These are phyloP conservation scores for Ptyas mucosa DNA, from an alignment of 2,113 vertebrate species.

Conservation along the genomic window DNA sequence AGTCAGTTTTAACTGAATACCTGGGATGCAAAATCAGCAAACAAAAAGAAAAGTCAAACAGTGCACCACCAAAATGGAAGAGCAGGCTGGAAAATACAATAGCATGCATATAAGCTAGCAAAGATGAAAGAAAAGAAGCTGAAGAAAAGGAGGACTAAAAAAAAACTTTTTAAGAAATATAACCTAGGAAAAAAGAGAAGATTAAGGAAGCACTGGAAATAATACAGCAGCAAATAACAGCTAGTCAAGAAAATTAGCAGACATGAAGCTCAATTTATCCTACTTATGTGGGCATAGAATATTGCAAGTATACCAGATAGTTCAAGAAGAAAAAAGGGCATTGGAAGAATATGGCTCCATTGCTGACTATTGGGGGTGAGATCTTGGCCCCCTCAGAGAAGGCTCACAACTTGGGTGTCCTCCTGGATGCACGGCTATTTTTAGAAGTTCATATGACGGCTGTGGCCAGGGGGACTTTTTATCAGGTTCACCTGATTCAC, in stretches of 20 bases:
- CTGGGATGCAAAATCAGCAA: not conserved
- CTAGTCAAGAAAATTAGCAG: not conserved
- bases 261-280: not conserved
- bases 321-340: not conserved
- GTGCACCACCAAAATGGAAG: not conserved
- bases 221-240: not conserved
- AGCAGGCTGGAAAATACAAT: not conserved
- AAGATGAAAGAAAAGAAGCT: not conserved
- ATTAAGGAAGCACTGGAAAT: not conserved
- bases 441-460: no score
- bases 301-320: not conserved
- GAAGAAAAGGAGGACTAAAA: not conserved
- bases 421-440: no score
- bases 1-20: not conserved
- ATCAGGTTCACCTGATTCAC: no score
- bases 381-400: no score
- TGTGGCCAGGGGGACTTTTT: no score
- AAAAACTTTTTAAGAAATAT: not conserved
- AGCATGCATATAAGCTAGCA: not conserved
- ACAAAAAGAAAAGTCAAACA: not conserved
- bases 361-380: no score
- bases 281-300: not conserved
- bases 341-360: no score
- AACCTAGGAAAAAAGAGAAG: not conserved
- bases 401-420: no score